Base-by-base conservation (phyloP, 2,113 vertebrate species). In the Tenrec ecaudatus region DNA sequence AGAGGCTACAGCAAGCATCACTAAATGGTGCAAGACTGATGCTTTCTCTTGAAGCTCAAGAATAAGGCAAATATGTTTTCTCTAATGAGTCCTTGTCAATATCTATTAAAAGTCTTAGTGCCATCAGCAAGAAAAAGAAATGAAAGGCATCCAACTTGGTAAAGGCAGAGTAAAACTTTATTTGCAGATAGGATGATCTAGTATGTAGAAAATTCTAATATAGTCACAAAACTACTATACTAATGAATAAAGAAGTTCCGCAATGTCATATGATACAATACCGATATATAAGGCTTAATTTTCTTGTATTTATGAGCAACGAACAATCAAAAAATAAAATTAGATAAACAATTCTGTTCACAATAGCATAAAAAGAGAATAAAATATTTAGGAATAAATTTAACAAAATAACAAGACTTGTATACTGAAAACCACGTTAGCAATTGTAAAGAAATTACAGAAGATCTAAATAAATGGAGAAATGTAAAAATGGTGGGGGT, bases 391-490 rank as follows among this genome's bases (percentile, higher is more conserved):
- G 10, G 43, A 47, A 47, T 47, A 47, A 47, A 47, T 47, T 47
- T 47, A 47, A 47, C 43, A 47, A 5, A 47, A 47, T 40, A 91
- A 16, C 29, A 89, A 86, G 53, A 68, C 19, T 93, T 95, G 58
- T 82, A 23, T 6, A 94, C 17, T 85, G 19, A 87, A 83, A 87
- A 87, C 40, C 73, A 23, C 17, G 77, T 68, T 81, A 88, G 4
- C 17, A 73, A 7, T 84, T 43, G 88, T 57, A 85, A 1, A 92
- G 76, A 79, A 84, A 89, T 88, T 88, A 81, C 87, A 89, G 25
- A 90, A 6, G 33, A 38, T 88, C 7, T 86, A 75, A 94, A 90
- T 86, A 88, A 91, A 91, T 93, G 53, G 29, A 87, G 29, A 94
- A 33, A 78, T 15, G 57, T 58, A 78, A 47, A 47, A 47, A 47